Conservation (phyloP, 2,888 invertebrate species). For the Metellina segmentata region DNA sequence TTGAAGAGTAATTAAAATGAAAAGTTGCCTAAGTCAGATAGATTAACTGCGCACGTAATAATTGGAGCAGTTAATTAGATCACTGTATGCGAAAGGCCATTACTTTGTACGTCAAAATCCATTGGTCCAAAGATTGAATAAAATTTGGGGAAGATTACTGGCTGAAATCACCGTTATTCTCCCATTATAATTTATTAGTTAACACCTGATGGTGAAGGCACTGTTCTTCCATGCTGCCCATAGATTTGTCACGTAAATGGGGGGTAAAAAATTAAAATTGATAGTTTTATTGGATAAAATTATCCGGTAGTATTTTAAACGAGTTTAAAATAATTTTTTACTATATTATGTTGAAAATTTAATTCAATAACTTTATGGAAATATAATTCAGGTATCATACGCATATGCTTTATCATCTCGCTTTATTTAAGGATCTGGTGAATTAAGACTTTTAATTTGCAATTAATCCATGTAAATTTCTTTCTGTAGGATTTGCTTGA, state of each 20-base stretch:
- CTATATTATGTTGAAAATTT: not conserved
- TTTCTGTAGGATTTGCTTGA: too few relatives aligned
- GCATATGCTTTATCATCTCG: too few relatives aligned
- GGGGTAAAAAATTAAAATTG: too few relatives aligned
- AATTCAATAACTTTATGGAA: not conserved
- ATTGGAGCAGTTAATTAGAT: conserved; percentile 15
- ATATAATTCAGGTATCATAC: not conserved
- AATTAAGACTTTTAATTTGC: too few relatives aligned
- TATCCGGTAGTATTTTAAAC: too few relatives aligned
- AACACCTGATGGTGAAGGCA: not conserved
- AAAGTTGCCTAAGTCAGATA: not conserved
- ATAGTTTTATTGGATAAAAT: too few relatives aligned
- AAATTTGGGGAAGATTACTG: not conserved
- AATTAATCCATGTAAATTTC: too few relatives aligned
- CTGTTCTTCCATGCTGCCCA: too few relatives aligned
- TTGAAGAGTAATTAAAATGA: conserved; percentile 22
- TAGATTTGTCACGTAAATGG: too few relatives aligned
- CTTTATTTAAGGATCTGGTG: too few relatives aligned
- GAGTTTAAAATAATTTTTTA: not conserved
- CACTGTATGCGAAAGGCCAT: conserved; percentile 2
- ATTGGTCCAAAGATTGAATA: conserved; percentile 9
- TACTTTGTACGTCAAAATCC: conserved; percentile 15
- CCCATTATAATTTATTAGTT: conserved; percentile 12
- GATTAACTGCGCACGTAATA: conserved; percentile 16
- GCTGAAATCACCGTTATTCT: conserved; percentile 1